Conservation (phyloP, 2,888 invertebrate species). For the Malthinus seriepunctatus region DNA sequence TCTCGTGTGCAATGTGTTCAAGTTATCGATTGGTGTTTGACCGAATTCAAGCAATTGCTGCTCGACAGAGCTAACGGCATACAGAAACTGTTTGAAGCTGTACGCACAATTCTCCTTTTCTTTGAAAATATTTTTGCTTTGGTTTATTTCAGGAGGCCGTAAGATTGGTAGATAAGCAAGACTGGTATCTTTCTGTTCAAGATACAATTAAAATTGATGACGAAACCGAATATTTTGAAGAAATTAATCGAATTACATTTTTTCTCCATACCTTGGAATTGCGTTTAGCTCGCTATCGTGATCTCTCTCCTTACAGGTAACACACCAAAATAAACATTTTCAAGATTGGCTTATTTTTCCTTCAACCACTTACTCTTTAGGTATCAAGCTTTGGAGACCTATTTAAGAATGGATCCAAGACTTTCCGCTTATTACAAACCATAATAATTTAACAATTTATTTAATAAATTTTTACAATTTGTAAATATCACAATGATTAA, state of each 20-base stretch:
- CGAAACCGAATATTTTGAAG: conserved; percentile 61
- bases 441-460: background rate
- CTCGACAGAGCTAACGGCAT: conserved; percentile 66
- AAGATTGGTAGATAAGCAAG: conserved; percentile 60
- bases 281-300: conserved; percentile 63
- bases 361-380: conserved; percentile 31
- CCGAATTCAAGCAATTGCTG: conserved; percentile 67
- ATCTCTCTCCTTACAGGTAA: conserved; percentile 57
- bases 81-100: conserved; percentile 68
- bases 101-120: conserved; percentile 39
- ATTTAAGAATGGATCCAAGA: conserved; percentile 37
- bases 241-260: conserved; percentile 57
- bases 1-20: conserved; percentile 52
- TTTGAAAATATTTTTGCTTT: background rate
- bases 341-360: background rate
- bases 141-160: conserved; percentile 54
- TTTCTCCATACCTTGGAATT: conserved; percentile 64
- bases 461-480: background rate
- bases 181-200: conserved; percentile 62
- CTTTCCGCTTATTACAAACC: conserved; percentile 4
- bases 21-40: conserved; percentile 63
- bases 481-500: background rate
- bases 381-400: conserved; percentile 43
- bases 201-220: conserved; percentile 63
- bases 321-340: conserved; percentile 4